phyloP scores from a whole-genome alignment of 2,113 vertebrate species.

The Grallaria varia region DNA sequence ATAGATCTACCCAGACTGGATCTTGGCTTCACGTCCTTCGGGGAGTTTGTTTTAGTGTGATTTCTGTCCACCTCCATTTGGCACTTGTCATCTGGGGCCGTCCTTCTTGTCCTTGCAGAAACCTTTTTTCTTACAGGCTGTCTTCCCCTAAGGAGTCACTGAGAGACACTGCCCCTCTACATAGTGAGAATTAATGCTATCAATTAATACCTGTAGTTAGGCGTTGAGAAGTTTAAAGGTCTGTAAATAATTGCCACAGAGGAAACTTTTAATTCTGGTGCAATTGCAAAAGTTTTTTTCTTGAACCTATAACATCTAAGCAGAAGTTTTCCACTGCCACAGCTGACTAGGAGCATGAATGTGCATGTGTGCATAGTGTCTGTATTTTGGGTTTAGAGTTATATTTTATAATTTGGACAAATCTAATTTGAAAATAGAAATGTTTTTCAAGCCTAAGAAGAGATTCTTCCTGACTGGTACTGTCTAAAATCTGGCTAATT shows the following conservation, averaged over 20 bases:
- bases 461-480: not conserved
- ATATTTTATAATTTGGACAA: not conserved
- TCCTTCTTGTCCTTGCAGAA: not conserved
- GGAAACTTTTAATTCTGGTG: not conserved
- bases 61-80: not conserved
- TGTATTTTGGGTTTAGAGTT: not conserved
- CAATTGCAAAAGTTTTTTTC: not conserved
- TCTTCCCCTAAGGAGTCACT: not conserved
- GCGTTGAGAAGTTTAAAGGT: not conserved
- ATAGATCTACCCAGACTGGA: not conserved
- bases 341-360: not conserved
- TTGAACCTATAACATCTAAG: not conserved
- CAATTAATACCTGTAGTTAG: not conserved
- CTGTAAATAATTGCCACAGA: not conserved
- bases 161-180: not conserved
- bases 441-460: not conserved
- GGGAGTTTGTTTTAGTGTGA: not conserved
- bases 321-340: not conserved
- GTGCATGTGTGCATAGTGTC: fast-evolving
- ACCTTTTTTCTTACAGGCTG: not conserved
- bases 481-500: not conserved
- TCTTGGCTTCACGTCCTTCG: not conserved
- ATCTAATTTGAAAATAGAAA: not conserved
- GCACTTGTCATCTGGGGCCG: not conserved
- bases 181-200: not conserved